Evolutionary conservation across 2,888 invertebrate genomes (phyloP).

Genomic region (Leptopilina drosophilae): DNA sequence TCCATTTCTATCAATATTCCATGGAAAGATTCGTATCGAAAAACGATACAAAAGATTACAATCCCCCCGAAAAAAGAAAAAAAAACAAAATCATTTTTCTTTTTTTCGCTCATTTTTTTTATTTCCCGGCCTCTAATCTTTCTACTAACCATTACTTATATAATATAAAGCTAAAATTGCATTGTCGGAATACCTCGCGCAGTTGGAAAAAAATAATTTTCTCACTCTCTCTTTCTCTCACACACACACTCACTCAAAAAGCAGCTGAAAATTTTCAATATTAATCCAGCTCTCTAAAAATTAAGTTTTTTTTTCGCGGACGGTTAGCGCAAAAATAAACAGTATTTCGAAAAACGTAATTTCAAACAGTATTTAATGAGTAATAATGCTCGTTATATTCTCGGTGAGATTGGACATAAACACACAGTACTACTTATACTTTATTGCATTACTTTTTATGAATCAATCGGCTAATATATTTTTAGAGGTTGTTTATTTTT

Average conservation of each 20-base stretch:
- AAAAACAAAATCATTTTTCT: slow-evolving; percentile 18
- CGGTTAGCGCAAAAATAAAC: slow-evolving; percentile 49
- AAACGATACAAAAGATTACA: background rate
- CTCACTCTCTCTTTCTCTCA: too few relatives aligned
- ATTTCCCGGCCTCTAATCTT: slow-evolving; percentile 67
- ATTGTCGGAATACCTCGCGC: slow-evolving; percentile 64
- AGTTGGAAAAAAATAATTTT: slow-evolving; percentile 50
- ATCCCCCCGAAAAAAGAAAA: background rate
- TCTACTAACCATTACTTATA: slow-evolving; percentile 62
- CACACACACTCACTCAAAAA: too few relatives aligned
- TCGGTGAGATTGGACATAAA: slow-evolving; percentile 77
- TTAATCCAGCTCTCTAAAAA: slow-evolving; percentile 45
- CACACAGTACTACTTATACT: slow-evolving; percentile 77
- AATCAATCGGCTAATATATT: slow-evolving; percentile 76
- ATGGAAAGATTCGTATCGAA: background rate
- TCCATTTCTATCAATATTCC: too few relatives aligned
- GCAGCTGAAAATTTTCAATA: slow-evolving; percentile 53
- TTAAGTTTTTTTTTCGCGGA: slow-evolving; percentile 54
- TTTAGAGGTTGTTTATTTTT: background rate
- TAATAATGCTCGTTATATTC: slow-evolving; percentile 76
- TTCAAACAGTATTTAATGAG: slow-evolving; percentile 75
- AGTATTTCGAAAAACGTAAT: slow-evolving; percentile 71
- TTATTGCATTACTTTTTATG: slow-evolving; percentile 76
- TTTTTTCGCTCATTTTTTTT: slow-evolving; percentile 52
- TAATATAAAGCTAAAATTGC: slow-evolving; percentile 61